Conservation (phyloP, 1,140 invertebrate species). For the Drosophila pruinosa region DNA sequence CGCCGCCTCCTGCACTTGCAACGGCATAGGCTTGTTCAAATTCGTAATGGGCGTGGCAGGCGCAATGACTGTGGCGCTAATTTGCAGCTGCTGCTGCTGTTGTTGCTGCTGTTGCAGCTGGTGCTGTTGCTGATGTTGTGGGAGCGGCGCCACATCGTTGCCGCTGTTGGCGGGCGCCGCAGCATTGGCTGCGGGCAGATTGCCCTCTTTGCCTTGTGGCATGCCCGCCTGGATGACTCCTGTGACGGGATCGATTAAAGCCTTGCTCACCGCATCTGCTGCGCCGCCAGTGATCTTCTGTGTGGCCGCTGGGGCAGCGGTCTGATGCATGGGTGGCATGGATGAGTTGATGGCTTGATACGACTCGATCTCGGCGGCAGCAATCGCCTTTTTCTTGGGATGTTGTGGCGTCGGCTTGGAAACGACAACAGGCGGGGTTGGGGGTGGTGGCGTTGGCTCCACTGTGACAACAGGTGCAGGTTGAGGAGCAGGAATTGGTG, state of each 20-base stretch:
- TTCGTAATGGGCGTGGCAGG: conserved; percentile 57
- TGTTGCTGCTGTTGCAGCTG: conserved; percentile 47
- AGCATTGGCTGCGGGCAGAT: conserved; percentile 68
- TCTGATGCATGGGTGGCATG: conserved; percentile 71
- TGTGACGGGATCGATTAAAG: conserved; percentile 89
- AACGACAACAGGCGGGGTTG: conserved; percentile 16
- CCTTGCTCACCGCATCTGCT: conserved; percentile 74
- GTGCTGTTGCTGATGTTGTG: conserved; percentile 28
- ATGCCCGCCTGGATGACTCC: conserved; percentile 89
- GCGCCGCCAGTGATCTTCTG: conserved; percentile 77
- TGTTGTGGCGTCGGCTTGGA: conserved; percentile 68
- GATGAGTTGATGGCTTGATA: conserved; percentile 63
- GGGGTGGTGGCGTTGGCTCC: neutral
- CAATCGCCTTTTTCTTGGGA: conserved; percentile 79
- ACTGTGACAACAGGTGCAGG: neutral
- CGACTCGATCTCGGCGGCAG: conserved; percentile 76
- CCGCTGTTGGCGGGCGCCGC: conserved; percentile 61
- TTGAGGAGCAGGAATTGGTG: neutral
- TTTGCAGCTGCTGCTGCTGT: conserved; percentile 41
- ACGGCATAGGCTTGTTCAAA: conserved; percentile 51
- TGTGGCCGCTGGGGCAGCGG: conserved; percentile 66
- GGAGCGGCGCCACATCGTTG: conserved; percentile 27
- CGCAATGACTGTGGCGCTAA: conserved; percentile 53
- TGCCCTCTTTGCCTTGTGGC: conserved; percentile 87
- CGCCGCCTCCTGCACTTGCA: conserved; percentile 56